Base-by-base conservation (phyloP, 2,113 vertebrate species). In the Muscicapa adusta region DNA sequence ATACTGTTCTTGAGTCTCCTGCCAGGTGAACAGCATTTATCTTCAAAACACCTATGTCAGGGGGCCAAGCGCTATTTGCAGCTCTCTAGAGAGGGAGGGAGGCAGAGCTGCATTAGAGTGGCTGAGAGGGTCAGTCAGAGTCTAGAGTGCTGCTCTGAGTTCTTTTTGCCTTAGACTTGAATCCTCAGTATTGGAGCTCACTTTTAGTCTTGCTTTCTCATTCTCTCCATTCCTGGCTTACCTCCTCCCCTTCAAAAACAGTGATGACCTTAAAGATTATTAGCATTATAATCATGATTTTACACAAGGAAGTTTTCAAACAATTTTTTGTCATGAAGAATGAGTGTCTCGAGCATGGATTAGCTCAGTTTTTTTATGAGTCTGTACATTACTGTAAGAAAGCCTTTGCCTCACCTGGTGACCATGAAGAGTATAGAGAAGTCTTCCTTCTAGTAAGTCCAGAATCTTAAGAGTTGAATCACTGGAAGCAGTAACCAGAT, bases 401-500 rank as follows among this genome's bases (percentile, higher is more conserved):
- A 76, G 40, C 13, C n/a, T 80, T 74, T 60, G 77, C 28, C 97
- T 98, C 97, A 99, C 99, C 99, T 99, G 99, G 91, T 99, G 99
- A 85, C 99, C 99, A 2, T 99, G 99, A 40, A 99, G 98, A 8
- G 99, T 99, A 83, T 99, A 99, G 36, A 99, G 98, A 40, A 99
- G 98, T 79, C 98, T 98, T 85, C 99, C 99, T 95, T 99, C 99
- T 81, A 99, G 94, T 83, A 99, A 98, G 93, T 99, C 99, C 97
- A 99, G 94, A 91, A 99, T 98, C 98, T 99, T 99, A 96, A 99
- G 94, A 47, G 99, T 99, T 50, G 99, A 99, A 97, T 99, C 99
- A 8, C 96, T 99, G 91, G 99, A 99, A 22, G 99, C 98, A 7
- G 99, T 99, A 95, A 99, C 96, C 85, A 99, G 98, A 97, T 99